Base-by-base conservation (phyloP, 1,140 invertebrate genomes). In the Lerema accius region DNA sequence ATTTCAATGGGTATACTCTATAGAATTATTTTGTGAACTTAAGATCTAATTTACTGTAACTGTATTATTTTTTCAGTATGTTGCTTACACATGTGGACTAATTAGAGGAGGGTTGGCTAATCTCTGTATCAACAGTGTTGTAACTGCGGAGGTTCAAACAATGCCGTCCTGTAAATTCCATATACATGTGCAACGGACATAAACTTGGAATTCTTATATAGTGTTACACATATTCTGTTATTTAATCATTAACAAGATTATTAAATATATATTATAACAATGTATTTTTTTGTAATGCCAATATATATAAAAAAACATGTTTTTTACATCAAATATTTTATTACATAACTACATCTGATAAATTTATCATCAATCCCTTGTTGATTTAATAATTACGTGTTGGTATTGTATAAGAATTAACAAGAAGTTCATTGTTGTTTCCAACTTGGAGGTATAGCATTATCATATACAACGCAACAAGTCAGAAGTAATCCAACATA, bases 121-220 rank as follows among this genome's bases (percentile, higher is more conserved):
- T 92, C 92, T 99, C 55, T 98, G 98, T 46, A 96, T 99, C 46
- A 95, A 95, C 73, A 97, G 97, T 86, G 95, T 97, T 19, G 98
- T 99, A 0, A 99, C 97, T 14, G 97, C 98, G 7, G 98, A 99
- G 92, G 95, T 99, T 9, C 95, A 96, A 68, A 93, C 94, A 43
- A 95, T 99, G 94, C 98, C 99, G 35, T 95, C 95, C 35, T 99
- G 98, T 92, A 98, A 97, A 94, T 98, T 97, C 90, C 96, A 99
- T 84, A 97, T 98, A 77, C 94, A 96, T 92, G 95, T 97, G 10
- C 95, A 95, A 85, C 92, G 94, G 80, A 92, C 89, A 60, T 94
- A 80, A 58, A 61, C 55, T 58, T 40, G 32, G 46, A 5, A 13
- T 10, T 43, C 5, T 46, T 23, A 11, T 15, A 10, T 23, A 23